Percentiles rank a stretch among this genome's conserved stretches.
phyloP scores from a whole-genome alignment of 2,113 vertebrate species.

The Rhizomys pruinosus region DNA sequence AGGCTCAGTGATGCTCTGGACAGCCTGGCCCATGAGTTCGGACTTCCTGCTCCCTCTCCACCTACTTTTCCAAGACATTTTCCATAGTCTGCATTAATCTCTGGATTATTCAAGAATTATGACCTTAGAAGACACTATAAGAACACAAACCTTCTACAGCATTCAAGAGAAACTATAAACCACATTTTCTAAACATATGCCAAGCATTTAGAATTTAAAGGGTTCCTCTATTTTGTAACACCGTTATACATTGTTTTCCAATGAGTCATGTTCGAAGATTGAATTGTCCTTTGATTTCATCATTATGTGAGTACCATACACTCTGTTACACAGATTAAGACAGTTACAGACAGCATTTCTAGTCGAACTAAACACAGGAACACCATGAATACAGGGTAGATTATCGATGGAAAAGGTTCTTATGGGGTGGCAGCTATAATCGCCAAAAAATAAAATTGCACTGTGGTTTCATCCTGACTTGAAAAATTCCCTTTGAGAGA shows the following conservation, averaged over 20 bases:
- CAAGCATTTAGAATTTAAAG: slow-evolving; percentile 49
- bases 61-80: neutral
- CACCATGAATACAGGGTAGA: neutral
- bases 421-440: neutral
- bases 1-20: neutral
- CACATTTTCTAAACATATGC: neutral
- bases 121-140: neutral
- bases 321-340: neutral
- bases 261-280: neutral
- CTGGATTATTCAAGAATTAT: neutral
- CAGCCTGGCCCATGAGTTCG: neutral
- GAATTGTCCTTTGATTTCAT: neutral
- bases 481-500: slow-evolving; percentile 7
- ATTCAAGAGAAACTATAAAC: slow-evolving; percentile 33
- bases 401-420: neutral
- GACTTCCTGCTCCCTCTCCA: neutral
- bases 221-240: neutral
- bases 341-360: neutral
- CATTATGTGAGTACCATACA: neutral
- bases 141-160: neutral
- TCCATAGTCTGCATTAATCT: neutral
- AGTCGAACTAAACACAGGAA: neutral
- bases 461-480: neutral
- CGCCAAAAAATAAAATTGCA: slow-evolving; percentile 20
- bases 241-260: neutral